phyloP scores from a whole-genome alignment of 2,888 invertebrate species.

The Parapristionchus giblindavisi region DNA sequence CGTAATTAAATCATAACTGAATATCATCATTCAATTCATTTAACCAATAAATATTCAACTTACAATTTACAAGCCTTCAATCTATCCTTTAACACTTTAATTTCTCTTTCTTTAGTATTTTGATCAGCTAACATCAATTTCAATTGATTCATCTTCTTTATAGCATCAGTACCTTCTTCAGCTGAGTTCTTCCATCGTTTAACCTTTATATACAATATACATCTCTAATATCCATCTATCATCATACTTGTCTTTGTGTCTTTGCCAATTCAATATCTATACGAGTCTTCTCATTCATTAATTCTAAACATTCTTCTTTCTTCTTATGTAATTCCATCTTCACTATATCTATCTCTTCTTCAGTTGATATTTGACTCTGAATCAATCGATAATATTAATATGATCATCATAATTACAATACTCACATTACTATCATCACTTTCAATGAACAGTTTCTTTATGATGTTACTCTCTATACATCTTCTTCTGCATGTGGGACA shows the following conservation, averaged over 20 bases:
- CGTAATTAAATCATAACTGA: not conserved
- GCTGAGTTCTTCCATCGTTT: conserved; percentile 8
- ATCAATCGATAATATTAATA: not conserved
- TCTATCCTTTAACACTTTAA: not conserved
- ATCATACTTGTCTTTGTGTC: conserved; percentile 21
- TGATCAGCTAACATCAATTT: conserved; percentile 20
- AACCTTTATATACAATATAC: no score
- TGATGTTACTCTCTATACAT: conserved; percentile 23
- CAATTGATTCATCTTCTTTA: conserved; percentile 5
- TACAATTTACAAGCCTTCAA: conserved; percentile 30
- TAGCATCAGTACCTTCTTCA: not conserved
- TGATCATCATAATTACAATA: not conserved
- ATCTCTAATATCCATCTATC: no score
- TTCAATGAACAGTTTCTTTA: conserved; percentile 31
- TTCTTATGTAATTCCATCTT: conserved; percentile 18
- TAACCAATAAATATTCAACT: not conserved
- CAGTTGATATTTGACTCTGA: not conserved
- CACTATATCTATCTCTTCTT: conserved; percentile 11
- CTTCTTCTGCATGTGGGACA: conserved; percentile 29
- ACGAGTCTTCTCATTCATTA: conserved; percentile 16
- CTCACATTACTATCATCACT: conserved; percentile 5
- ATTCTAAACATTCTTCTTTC: not conserved
- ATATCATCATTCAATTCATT: not conserved
- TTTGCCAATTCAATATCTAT: not conserved
- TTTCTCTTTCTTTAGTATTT: conserved; percentile 10